Percentiles rank a stretch among this genome's conserved stretches.
Evolutionary conservation across 1,140 invertebrate genomes (phyloP).

Genomic region (Brachionus paranguensis): DNA sequence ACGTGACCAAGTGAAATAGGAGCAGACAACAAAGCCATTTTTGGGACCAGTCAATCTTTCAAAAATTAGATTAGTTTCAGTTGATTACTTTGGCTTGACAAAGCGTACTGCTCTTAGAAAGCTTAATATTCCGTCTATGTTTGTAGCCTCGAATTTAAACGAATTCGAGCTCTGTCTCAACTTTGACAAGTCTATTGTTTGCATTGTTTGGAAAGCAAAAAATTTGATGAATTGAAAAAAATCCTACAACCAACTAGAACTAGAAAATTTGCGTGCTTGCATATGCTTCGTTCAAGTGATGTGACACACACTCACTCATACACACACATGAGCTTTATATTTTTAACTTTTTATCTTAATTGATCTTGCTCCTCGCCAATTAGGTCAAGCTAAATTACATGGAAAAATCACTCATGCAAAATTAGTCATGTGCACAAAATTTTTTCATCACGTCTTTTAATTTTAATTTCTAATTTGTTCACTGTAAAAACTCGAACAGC

Average conservation of each 20-base stretch:
- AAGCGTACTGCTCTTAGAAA: slow-evolving; percentile 5
- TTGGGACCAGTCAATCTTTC: slow-evolving; percentile 32
- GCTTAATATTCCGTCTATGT: background rate
- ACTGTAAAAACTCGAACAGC: background rate
- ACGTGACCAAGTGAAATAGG: background rate
- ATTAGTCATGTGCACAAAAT: background rate
- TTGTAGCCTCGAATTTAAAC: background rate
- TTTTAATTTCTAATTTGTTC: background rate
- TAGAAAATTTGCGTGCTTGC: background rate
- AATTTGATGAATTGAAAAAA: too few relatives aligned
- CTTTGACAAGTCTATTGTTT: background rate
- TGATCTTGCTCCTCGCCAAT: background rate
- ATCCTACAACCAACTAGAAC: background rate
- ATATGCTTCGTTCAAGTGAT: background rate
- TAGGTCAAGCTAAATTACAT: background rate
- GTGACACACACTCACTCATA: background rate
- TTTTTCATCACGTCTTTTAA: background rate
- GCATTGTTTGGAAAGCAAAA: background rate
- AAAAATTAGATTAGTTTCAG: background rate
- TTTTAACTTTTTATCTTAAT: slow-evolving; percentile 14
- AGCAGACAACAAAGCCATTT: slow-evolving; percentile 4
- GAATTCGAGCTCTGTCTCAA: background rate
- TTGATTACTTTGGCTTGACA: background rate
- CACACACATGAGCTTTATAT: background rate
- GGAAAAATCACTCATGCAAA: background rate